phyloP scores from a whole-genome alignment of 2,888 invertebrate genomes.

The Tiliacea aurago region DNA sequence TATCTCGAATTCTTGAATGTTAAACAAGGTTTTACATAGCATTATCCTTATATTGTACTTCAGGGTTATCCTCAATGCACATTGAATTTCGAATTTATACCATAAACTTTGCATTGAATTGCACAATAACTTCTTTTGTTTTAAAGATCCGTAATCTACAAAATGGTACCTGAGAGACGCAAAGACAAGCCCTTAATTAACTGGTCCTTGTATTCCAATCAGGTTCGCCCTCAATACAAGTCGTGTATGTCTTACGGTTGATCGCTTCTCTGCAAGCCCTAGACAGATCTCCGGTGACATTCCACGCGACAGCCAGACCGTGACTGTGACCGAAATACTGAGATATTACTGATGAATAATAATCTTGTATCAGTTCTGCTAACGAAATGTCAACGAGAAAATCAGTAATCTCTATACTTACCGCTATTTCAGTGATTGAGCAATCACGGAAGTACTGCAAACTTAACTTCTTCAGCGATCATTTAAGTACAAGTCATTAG shows the following conservation, averaged over 20 bases:
- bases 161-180: not conserved
- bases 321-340: slow-evolving; percentile 50
- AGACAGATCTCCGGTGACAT: slow-evolving; percentile 53
- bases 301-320: slow-evolving; percentile 49
- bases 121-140: not conserved
- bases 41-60: slow-evolving; percentile 45
- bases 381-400: slow-evolving; percentile 32
- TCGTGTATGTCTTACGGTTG: slow-evolving; percentile 44
- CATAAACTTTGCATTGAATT: slow-evolving; percentile 8
- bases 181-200: slow-evolving; percentile 1
- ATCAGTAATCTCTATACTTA: not conserved
- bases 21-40: slow-evolving; percentile 38
- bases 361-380: slow-evolving; percentile 30
- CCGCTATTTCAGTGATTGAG: slow-evolving; percentile 23
- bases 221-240: slow-evolving; percentile 33
- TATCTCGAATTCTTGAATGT: slow-evolving; percentile 36
- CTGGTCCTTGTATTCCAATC: slow-evolving; percentile 39
- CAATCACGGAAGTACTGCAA: slow-evolving; percentile 6
- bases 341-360: slow-evolving; percentile 39
- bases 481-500: slow-evolving; percentile 32
- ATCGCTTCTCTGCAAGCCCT: slow-evolving; percentile 37
- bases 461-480: not conserved
- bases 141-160: not conserved
- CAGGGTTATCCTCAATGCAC: slow-evolving; percentile 30
- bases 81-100: not conserved